These are phyloP conservation scores for Morpho deidamia DNA, from an alignment of 2,888 invertebrate genomes.

Conservation along the genomic window DNA sequence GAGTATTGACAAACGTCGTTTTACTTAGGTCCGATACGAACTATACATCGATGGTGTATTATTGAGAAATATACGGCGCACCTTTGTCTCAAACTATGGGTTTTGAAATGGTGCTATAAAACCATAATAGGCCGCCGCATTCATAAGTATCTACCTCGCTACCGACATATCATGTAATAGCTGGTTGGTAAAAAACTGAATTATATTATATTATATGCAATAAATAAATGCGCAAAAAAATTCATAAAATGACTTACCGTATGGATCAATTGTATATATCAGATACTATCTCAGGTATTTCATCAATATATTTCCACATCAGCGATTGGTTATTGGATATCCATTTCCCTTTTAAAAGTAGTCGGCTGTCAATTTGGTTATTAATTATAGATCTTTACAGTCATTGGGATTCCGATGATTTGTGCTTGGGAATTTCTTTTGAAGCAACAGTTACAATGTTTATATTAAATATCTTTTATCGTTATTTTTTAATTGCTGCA, in stretches of 20 bases:
- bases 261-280: neutral
- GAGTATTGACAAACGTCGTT: too few relatives aligned
- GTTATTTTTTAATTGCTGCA: neutral
- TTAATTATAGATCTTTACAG: slow-evolving; percentile 32
- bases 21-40: too few relatives aligned
- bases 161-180: too few relatives aligned
- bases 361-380: slow-evolving; percentile 32
- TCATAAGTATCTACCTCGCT: too few relatives aligned
- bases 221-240: too few relatives aligned
- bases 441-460: slow-evolving; percentile 2
- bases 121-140: too few relatives aligned
- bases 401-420: slow-evolving; percentile 24
- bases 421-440: slow-evolving; percentile 6
- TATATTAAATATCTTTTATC: neutral
- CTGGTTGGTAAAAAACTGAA: too few relatives aligned
- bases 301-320: slow-evolving; percentile 4
- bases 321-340: slow-evolving; percentile 7
- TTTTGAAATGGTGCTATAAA: too few relatives aligned
- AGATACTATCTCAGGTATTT: slow-evolving; percentile 4
- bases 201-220: too few relatives aligned
- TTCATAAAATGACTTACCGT: neutral
- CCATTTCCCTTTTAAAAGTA: slow-evolving; percentile 32
- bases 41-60: too few relatives aligned
- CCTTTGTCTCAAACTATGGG: too few relatives aligned
- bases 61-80: too few relatives aligned